These are phyloP conservation scores for Lasioglossum morio DNA, from an alignment of 2,888 invertebrate species.

Conservation along the genomic window DNA sequence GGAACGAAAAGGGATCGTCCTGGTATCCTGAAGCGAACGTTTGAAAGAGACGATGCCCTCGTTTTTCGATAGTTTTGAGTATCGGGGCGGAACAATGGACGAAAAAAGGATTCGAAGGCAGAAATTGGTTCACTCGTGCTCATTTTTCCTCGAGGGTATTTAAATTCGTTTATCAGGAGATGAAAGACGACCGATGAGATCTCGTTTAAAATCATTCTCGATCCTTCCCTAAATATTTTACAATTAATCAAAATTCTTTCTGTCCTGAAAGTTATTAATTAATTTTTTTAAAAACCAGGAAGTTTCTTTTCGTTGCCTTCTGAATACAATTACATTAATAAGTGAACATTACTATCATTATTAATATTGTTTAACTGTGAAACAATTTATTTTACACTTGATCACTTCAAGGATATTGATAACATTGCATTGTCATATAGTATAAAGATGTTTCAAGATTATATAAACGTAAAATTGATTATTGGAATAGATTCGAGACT, in stretches of 20 bases:
- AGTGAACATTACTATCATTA: too few relatives aligned
- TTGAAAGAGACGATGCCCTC: constrained; percentile 22
- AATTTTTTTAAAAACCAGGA: too few relatives aligned
- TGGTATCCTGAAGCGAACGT: constrained; percentile 26
- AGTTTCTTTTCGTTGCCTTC: too few relatives aligned
- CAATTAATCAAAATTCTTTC: background rate
- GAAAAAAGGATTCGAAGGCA: constrained; percentile 24
- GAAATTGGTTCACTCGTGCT: constrained; percentile 27
- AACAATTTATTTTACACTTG: too few relatives aligned
- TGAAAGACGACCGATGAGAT: background rate
- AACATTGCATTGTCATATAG: too few relatives aligned
- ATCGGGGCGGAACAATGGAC: constrained; percentile 50
- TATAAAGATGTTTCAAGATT: too few relatives aligned
- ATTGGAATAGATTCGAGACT: too few relatives aligned
- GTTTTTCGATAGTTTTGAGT: constrained; percentile 45
- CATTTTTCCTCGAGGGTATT: constrained; percentile 33
- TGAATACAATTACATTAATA: too few relatives aligned
- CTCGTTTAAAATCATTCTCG: background rate
- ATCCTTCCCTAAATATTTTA: too few relatives aligned
- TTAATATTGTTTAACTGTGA: too few relatives aligned
- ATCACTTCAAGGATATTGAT: too few relatives aligned
- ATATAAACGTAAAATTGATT: too few relatives aligned
- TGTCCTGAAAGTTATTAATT: background rate
- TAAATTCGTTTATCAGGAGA: constrained; percentile 47
- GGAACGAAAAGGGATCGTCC: constrained; percentile 21